Conservation (phyloP, 2,888 invertebrate genomes). For the Petrophora chlorosata region DNA sequence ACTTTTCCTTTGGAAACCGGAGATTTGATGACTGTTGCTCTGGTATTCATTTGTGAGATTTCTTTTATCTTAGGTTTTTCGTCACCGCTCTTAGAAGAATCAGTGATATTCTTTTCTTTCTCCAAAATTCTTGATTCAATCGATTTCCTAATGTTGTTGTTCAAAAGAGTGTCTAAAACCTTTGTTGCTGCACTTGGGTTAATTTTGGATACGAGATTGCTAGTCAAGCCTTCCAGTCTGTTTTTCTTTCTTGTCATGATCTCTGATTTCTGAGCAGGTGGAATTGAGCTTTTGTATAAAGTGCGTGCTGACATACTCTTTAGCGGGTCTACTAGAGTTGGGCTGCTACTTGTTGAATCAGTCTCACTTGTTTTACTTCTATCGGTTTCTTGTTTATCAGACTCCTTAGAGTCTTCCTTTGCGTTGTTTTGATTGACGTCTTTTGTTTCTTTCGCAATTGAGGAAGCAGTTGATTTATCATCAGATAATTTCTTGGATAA, state of each 20-base stretch:
- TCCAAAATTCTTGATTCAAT: constrained; percentile 78
- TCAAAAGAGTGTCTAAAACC: constrained; percentile 77
- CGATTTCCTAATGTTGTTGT: constrained; percentile 78
- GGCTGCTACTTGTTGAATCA: constrained; percentile 45
- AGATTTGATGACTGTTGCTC: constrained; percentile 84
- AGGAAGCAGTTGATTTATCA: constrained; percentile 55
- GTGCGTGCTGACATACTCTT: constrained; percentile 80
- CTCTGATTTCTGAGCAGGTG: constrained; percentile 79
- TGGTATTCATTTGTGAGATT: constrained; percentile 66
- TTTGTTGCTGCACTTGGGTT: constrained; percentile 81
- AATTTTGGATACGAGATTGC: constrained; percentile 85
- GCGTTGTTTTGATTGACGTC: constrained; percentile 63
- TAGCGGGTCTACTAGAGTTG: constrained; percentile 61
- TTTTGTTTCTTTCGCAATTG: constrained; percentile 56
- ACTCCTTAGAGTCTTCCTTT: constrained; percentile 57
- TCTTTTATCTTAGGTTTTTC: constrained; percentile 69
- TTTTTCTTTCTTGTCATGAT: constrained; percentile 86
- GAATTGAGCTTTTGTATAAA: constrained; percentile 75
- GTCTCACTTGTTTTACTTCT: constrained; percentile 43
- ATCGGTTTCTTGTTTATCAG: constrained; percentile 45
- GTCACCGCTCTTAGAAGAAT: constrained; percentile 54
- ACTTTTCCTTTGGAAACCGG: constrained; percentile 80
- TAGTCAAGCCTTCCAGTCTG: constrained; percentile 84
- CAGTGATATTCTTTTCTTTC: constrained; percentile 65
- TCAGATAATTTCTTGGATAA: constrained; percentile 77